Conservation (phyloP, 2,797 vertebrate species). For the Dallia pectoralis region DNA sequence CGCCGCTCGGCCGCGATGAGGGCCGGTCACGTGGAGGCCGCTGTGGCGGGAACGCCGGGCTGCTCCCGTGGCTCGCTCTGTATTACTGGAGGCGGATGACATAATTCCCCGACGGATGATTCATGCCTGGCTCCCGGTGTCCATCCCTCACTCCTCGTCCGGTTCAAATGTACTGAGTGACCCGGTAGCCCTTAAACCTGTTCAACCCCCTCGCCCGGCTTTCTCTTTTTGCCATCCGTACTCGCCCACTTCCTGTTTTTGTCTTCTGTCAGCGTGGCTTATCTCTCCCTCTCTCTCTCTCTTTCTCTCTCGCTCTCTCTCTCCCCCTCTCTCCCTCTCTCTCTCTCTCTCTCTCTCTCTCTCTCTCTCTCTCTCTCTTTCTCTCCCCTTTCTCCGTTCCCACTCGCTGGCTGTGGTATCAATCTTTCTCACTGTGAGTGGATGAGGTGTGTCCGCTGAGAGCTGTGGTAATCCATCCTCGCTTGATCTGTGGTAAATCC, state of each 20-base stretch:
- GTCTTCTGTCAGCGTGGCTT: not conserved
- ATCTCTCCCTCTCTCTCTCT: slow-evolving; percentile 41
- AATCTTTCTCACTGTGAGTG: slow-evolving; percentile 39
- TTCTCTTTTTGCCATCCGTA: too few relatives aligned
- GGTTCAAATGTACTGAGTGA: not conserved
- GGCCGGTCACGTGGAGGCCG: slow-evolving; percentile 73
- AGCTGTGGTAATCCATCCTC: slow-evolving; percentile 39
- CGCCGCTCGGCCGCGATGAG: slow-evolving; percentile 67
- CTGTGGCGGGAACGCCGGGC: slow-evolving; percentile 57
- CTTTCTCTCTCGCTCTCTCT: slow-evolving; percentile 1
- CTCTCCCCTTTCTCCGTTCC: not conserved
- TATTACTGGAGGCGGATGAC: slow-evolving; percentile 83
- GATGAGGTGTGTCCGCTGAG: slow-evolving; percentile 40
- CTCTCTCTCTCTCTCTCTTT: not conserved
- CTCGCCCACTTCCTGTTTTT: too few relatives aligned
- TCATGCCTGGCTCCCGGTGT: slow-evolving; percentile 69
- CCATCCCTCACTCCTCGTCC: slow-evolving; percentile 53
- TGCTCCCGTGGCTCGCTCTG: slow-evolving; percentile 57
- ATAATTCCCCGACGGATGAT: slow-evolving; percentile 78
- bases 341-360: not conserved
- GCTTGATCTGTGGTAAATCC: not conserved
- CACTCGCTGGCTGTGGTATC: slow-evolving; percentile 10
- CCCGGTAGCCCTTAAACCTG: not conserved
- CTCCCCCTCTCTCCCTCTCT: not conserved
- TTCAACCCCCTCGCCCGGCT: not conserved